Percentiles rank a stretch among this genome's conserved stretches.
Conservation (phyloP, 2,888 invertebrate genomes). For the Chrysolina americana region DNA sequence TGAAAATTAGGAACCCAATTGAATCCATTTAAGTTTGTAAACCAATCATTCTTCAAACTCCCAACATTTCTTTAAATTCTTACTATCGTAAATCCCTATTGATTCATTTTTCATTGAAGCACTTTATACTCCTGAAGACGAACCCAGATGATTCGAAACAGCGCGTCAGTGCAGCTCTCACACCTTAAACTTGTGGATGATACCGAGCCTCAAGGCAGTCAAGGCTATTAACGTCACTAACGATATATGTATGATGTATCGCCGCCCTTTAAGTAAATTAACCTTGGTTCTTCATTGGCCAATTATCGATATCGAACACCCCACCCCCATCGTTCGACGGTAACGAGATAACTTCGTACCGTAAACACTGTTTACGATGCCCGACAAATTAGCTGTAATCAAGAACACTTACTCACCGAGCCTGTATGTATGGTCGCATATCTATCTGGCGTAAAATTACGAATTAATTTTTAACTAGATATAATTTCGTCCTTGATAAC, state of each 20-base stretch:
- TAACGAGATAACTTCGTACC: constrained; percentile 8
- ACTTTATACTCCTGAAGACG: too few relatives aligned
- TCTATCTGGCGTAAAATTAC: constrained; percentile 36
- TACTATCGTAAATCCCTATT: too few relatives aligned
- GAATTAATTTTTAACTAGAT: constrained; percentile 35
- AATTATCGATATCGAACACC: constrained; percentile 3
- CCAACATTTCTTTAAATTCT: too few relatives aligned
- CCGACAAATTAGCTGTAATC: neutral
- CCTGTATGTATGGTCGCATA: constrained; percentile 38
- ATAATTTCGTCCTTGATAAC: constrained; percentile 37
- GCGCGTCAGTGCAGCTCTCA: too few relatives aligned
- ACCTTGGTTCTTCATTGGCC: constrained; percentile 1
- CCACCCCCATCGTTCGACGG: constrained; percentile 6
- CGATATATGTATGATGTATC: neutral
- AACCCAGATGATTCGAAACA: too few relatives aligned
- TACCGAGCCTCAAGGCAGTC: neutral
- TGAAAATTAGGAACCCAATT: too few relatives aligned
- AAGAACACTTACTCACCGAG: neutral
- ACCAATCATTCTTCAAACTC: too few relatives aligned
- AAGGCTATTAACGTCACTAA: neutral
- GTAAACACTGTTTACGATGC: constrained; percentile 8
- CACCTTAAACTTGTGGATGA: neutral
- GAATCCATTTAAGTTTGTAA: too few relatives aligned
- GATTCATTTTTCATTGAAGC: too few relatives aligned
- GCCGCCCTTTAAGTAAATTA: neutral